Conservation (phyloP, 2,888 invertebrate species). For the Eudasyphora cyanicolor region DNA sequence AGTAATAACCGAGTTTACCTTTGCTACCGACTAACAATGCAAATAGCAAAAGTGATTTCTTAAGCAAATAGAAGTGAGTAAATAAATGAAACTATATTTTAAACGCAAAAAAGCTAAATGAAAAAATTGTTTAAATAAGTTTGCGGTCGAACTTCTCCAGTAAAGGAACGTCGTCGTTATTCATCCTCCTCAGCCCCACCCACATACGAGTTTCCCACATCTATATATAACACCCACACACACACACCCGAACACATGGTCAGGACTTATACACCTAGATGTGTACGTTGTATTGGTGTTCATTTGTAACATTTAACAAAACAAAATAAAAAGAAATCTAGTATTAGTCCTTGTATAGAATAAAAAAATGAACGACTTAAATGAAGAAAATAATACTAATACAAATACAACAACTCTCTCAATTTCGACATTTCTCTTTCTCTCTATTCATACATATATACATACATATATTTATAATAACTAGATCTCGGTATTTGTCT, state of each 20-base stretch:
- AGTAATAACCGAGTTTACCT: background rate
- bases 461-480: background rate
- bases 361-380: background rate
- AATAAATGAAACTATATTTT: constrained; percentile 9
- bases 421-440: background rate
- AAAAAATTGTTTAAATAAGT: background rate
- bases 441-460: background rate
- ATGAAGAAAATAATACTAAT: background rate
- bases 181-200: background rate
- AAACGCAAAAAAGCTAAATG: constrained; percentile 4
- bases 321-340: background rate
- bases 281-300: background rate
- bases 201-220: background rate
- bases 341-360: constrained; percentile 12
- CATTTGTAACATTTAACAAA: background rate
- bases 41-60: constrained; percentile 1
- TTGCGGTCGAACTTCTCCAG: background rate
- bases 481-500: constrained; percentile 12
- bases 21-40: background rate
- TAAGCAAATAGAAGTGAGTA: constrained; percentile 22
- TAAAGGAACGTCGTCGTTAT: background rate
- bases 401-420: constrained; percentile 4
- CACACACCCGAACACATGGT: background rate
- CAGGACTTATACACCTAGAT: background rate
- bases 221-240: background rate